These are phyloP conservation scores for Laticauda laticaudata DNA, from an alignment of 2,113 vertebrate genomes.

Conservation along the genomic window DNA sequence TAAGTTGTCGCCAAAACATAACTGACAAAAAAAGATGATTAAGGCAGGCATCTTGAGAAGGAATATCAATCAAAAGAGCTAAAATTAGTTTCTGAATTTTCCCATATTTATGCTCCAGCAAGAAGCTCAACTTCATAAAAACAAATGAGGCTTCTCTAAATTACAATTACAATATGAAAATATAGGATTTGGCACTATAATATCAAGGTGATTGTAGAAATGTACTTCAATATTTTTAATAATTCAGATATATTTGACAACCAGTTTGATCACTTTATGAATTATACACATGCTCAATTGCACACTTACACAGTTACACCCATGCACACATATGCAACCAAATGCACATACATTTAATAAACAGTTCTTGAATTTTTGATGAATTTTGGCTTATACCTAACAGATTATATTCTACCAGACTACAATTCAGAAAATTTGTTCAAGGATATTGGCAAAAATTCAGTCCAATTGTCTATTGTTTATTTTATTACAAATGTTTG, in stretches of 20 bases:
- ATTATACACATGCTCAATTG: background rate
- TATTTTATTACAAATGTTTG: background rate
- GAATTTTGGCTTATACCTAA: background rate
- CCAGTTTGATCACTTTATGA: background rate
- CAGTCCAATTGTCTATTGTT: background rate
- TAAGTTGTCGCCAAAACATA: conserved; percentile 4
- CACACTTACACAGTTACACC: no score
- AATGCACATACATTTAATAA: background rate
- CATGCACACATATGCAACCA: background rate
- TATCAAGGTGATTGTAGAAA: background rate
- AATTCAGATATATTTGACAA: background rate
- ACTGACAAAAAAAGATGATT: background rate
- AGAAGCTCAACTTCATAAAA: background rate
- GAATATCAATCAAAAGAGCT: conserved; percentile 5
- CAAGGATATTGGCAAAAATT: background rate
- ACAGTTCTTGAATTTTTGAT: background rate
- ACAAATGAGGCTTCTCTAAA: background rate
- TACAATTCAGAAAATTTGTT: background rate
- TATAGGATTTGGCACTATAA: background rate
- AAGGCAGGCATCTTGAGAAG: background rate
- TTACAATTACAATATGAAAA: background rate
- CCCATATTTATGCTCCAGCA: background rate
- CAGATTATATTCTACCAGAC: background rate
- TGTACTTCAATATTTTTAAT: background rate
- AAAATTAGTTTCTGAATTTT: conserved; percentile 10